These are phyloP conservation scores for Podarcis siculus DNA, from an alignment of 2,797 vertebrate genomes.

Conservation along the genomic window DNA sequence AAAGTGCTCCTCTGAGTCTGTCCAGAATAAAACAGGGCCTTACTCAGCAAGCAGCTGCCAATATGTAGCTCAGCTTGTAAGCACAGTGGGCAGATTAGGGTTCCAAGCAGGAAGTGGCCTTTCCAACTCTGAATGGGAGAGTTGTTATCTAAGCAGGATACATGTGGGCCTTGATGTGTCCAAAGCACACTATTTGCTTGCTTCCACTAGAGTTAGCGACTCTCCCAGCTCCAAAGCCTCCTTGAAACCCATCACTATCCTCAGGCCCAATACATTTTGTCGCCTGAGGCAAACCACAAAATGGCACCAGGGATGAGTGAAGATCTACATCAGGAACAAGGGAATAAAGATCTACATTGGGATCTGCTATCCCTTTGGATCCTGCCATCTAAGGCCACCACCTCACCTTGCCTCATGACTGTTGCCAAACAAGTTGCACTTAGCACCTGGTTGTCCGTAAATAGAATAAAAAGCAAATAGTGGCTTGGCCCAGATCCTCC, in stretches of 20 bases:
- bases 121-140: neutral
- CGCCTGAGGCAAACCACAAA: too few species aligned
- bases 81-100: neutral
- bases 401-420: too few species aligned
- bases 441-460: neutral
- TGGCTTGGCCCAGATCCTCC: neutral
- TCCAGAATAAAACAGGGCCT: too few species aligned
- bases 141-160: neutral
- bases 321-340: too few species aligned
- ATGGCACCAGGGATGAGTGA: too few species aligned
- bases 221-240: neutral
- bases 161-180: neutral
- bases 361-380: too few species aligned
- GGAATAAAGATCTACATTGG: too few species aligned
- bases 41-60: neutral
- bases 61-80: neutral
- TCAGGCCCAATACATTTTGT: too few species aligned
- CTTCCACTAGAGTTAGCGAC: neutral
- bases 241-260: too few species aligned
- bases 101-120: neutral
- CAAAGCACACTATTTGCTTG: too few species aligned
- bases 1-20: neutral
- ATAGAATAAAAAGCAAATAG: neutral
- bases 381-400: too few species aligned
- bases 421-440: neutral